These are phyloP conservation scores for Chinchilla lanigera DNA, from an alignment of 2,113 vertebrate species.

Conservation along the genomic window DNA sequence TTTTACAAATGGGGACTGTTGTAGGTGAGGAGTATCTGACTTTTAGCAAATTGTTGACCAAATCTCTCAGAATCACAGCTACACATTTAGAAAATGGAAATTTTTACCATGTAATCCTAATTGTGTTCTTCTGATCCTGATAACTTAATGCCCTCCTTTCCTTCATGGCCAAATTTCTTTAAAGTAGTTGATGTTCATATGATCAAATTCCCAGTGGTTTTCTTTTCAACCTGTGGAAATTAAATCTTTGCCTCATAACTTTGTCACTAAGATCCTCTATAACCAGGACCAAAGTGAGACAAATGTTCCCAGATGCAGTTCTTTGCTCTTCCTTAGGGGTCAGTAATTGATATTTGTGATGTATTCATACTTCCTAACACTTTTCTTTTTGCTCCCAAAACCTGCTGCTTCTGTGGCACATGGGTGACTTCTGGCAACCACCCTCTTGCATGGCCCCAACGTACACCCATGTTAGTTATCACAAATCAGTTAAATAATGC, in stretches of 20 bases:
- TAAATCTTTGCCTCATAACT: background rate
- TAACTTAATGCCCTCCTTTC: background rate
- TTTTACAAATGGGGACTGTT: background rate
- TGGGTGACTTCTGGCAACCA: background rate
- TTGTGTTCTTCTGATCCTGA: background rate
- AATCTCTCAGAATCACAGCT: background rate
- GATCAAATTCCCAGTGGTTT: background rate
- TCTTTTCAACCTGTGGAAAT: background rate
- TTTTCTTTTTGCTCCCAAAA: background rate
- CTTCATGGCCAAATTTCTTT: background rate
- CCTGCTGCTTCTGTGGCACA: background rate
- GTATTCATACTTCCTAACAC: background rate
- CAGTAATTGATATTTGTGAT: background rate
- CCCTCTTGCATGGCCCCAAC: background rate
- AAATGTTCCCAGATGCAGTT: background rate
- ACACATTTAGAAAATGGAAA: background rate
- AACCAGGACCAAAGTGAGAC: background rate
- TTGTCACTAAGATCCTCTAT: background rate
- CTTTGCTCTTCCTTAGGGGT: background rate
- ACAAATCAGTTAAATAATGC: background rate
- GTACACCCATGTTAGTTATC: background rate
- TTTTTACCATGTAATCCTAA: background rate
- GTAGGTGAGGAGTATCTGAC: background rate
- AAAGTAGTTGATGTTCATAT: conserved; percentile 3
- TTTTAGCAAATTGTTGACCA: background rate